Evolutionary conservation across 2,888 invertebrate genomes (phyloP), one percentile per base, ranked within the genome.

Genomic region (Cosmorhoe ocellata): DNA sequence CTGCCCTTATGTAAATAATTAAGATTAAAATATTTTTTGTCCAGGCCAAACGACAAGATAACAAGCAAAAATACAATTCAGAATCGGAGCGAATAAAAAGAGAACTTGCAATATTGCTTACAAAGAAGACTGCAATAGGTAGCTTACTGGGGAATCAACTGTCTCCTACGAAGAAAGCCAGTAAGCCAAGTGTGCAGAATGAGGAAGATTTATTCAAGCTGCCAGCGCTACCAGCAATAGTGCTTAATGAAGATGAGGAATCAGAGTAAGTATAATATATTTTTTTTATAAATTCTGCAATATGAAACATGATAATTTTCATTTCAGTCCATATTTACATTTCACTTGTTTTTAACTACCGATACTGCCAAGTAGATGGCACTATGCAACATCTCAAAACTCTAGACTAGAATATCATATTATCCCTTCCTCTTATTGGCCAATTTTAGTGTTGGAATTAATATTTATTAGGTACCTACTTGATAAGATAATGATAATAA

Each of bases 81-180:
- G 94, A 95, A 80, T 94, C 96, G 31, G 93, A 94, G 69, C 87
- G 93, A 72, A 88, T 95, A 53, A 93, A 95, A 79, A 91, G 94
- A 69, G 93, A 97, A 79, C 83, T 96, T 28, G 81, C 95, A 27
- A 90, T 93, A 42, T 93, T 95, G 39, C 79, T 97, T 10, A 91
- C 96, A 55, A 95, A 96, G 71, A 96, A 95, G 69, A 93, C 94
- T 12, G 95, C 95, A 0, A 92, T 98, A n/a, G 92, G 92, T 65
- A 92, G 92, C 68, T 92, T 93, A 0, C 76, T 95, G 40, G 90
- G 91, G 0, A 91, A 91, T 73, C 82, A 91, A 47, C 89, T 91
- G 67, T 88, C 90, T 39, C 84, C 91, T 6, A 14, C 38, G 22
- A 85, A 81, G 59, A 88, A 91, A 66, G 71, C 66, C 41, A 61